Evolutionary conservation across 2,797 vertebrate species (phyloP), one percentile per base, ranked within the genome.

Genomic region (Gymnopithys bicolor): DNA sequence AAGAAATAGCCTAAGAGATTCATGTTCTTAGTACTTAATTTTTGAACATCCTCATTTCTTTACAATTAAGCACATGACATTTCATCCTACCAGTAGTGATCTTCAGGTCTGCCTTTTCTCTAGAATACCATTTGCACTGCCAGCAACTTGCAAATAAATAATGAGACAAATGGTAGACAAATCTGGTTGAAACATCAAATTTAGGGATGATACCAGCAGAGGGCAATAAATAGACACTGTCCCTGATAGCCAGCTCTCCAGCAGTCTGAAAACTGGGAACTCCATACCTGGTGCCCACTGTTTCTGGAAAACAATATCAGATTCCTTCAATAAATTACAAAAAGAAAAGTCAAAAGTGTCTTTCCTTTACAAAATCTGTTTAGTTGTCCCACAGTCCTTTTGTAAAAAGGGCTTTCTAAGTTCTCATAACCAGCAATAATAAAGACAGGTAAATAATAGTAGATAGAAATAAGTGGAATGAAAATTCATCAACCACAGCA

Each of bases 151-250:
- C 39, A 92, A 89, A 64, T 67, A 70, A 89, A 53, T 21, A n/a
- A 49, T 41, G 64, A 89, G 68, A 35, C 21, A 77, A 87, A 85
- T 62, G 62, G 76, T 69, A 59, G 82, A 69, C 21, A 64, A 73
- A 16, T 71, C 28, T 22, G 10, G 28, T 59, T 85, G 71, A 87
- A 87, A 41, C 59, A 45, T 33, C 53, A 71, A 10, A 84, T 85
- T 46, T 84, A 74, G 75, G 39, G 46, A 68, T 48, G 46, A 58
- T 83, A 55, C 82, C 93, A 92, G 84, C 89, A 95, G 89, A 92
- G 93, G 94, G 87, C 92, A 92, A 93, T 95, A 89, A 90, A 90
- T 30, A 89, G 84, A 77, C 81, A 64, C 46, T 8, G 4, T 87
- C 78, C 53, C 68, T 79, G 37, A 30, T n/a, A 92, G 24, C 46